Evolutionary conservation across 1,140 invertebrate genomes (phyloP).

Genomic region (Anastrepha obliqua): DNA sequence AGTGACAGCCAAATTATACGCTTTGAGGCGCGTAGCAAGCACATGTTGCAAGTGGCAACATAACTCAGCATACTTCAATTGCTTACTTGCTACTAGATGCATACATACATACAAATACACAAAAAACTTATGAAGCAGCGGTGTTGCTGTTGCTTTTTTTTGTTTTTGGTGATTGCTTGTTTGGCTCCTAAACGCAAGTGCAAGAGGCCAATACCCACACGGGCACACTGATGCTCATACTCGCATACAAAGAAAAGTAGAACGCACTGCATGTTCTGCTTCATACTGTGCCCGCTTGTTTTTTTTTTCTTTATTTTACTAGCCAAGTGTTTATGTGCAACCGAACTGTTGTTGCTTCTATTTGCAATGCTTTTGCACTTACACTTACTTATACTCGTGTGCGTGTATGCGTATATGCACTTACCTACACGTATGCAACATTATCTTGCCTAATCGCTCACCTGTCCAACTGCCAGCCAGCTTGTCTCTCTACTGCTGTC

Average conservation of each 20-base stretch:
- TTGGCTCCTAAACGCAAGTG: constrained; percentile 27
- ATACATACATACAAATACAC: constrained; percentile 15
- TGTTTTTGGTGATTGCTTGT: constrained; percentile 14
- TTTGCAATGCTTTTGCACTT: neutral
- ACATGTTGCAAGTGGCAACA: constrained; percentile 50
- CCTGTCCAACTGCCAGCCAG: constrained; percentile 37
- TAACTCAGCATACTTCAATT: constrained; percentile 50
- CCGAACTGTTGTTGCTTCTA: no score
- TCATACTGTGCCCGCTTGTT: neutral
- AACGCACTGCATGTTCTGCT: neutral
- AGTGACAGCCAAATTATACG: constrained; percentile 59
- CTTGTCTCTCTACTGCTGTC: neutral
- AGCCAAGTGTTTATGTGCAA: no score
- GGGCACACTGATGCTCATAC: neutral
- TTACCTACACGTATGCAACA: neutral
- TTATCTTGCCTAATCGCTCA: constrained; percentile 21
- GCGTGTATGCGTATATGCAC: neutral
- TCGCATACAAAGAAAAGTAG: no score
- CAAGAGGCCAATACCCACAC: neutral
- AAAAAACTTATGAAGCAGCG: neutral
- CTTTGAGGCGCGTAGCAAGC: constrained; percentile 54
- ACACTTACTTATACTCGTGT: neutral
- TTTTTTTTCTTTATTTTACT: no score
- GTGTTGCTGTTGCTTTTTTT: neutral
- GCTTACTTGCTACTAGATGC: constrained; percentile 48